phyloP scores from a whole-genome alignment of 2,888 invertebrate genomes.

The Serrognathus titanus region DNA sequence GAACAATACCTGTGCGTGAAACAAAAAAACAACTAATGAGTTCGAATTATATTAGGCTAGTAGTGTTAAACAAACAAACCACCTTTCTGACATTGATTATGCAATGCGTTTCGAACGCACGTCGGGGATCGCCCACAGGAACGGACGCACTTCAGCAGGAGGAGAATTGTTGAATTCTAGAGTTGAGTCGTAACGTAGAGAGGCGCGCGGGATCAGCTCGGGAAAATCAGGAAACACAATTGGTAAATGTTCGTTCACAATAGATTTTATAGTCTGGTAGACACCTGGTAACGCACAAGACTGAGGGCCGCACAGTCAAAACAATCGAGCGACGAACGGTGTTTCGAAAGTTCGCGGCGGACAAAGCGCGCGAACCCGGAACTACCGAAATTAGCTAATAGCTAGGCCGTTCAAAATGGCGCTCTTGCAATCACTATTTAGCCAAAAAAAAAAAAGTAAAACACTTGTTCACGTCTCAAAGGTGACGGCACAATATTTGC shows the following conservation, averaged over 20 bases:
- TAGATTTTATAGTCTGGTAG: not conserved
- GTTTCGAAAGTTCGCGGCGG: slow-evolving; percentile 24
- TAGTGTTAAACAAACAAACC: slow-evolving; percentile 24
- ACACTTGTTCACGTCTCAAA: slow-evolving; percentile 17
- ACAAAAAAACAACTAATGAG: not conserved
- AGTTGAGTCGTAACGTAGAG: not conserved
- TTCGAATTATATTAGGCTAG: not conserved
- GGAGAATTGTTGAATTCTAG: not conserved
- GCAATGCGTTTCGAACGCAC: slow-evolving; percentile 35
- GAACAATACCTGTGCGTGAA: no score
- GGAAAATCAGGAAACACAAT: slow-evolving; percentile 14
- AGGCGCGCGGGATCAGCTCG: not conserved
- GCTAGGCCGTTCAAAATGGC: slow-evolving; percentile 27
- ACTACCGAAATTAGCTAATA: slow-evolving; percentile 28
- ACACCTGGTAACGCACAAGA: not conserved
- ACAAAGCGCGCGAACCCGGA: slow-evolving; percentile 28
- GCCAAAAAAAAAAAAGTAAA: not conserved
- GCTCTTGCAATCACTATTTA: slow-evolving; percentile 21
- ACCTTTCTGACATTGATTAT: slow-evolving; percentile 40
- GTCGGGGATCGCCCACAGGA: slow-evolving; percentile 29
- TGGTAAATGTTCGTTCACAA: not conserved
- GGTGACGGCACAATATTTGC: not conserved
- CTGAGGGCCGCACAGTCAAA: slow-evolving; percentile 17
- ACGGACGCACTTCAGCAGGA: slow-evolving; percentile 26
- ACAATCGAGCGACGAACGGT: slow-evolving; percentile 11